phyloP scores from a whole-genome alignment of 92 coral and sea anemone species.

The Galaxea fascicularis region DNA sequence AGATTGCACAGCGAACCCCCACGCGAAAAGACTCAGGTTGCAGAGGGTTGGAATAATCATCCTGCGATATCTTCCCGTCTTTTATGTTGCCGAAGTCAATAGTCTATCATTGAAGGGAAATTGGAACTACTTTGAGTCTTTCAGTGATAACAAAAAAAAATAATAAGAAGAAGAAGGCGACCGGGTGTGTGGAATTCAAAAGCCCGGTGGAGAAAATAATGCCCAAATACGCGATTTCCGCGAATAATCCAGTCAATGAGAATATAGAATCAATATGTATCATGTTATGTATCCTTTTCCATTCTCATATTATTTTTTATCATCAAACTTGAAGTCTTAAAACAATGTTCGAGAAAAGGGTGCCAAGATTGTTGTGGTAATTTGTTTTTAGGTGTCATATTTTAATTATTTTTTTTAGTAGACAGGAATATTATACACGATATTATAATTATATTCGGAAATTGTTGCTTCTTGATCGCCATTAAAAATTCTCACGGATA shows the following conservation, averaged over 20 bases:
- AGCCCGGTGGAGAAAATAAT: background rate
- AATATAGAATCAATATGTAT: background rate
- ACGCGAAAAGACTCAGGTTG: background rate
- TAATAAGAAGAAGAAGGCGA: no score
- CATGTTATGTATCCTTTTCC: background rate
- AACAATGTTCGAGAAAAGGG: background rate
- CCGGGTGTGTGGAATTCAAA: background rate
- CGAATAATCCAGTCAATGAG: background rate
- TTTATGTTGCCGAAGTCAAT: background rate
- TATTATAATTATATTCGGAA: background rate
- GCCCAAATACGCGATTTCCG: background rate
- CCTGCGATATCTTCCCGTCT: background rate
- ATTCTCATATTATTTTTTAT: background rate
- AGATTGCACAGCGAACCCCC: background rate
- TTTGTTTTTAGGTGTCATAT: no score
- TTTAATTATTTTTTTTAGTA: no score
- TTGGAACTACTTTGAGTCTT: no score
- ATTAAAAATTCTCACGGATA: background rate
- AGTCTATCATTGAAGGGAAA: background rate
- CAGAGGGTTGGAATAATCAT: background rate
- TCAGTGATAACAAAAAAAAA: no score
- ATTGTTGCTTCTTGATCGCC: background rate
- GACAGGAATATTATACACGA: background rate
- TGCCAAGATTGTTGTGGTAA: background rate
- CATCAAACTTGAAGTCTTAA: background rate